phyloP scores from a whole-genome alignment of 2,797 vertebrate species.

The Morus bassanus region DNA sequence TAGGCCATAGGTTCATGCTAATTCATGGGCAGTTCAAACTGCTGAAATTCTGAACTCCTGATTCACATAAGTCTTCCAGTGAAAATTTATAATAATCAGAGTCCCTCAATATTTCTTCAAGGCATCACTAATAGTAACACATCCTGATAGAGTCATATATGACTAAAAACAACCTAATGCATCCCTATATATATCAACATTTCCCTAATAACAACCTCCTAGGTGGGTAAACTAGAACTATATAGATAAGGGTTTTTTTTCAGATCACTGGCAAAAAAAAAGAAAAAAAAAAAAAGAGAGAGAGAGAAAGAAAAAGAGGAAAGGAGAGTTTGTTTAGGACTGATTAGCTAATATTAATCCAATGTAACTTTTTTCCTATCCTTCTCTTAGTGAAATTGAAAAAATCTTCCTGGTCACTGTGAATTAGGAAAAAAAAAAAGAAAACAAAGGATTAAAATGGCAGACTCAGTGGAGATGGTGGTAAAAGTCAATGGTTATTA shows the following conservation, averaged over 20 bases:
- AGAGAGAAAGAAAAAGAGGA: accelerated
- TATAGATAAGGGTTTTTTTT: background rate
- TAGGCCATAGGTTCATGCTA: background rate
- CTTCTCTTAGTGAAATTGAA: background rate
- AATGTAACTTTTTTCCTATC: background rate
- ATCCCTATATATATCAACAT: too few species aligned
- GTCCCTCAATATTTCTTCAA: background rate
- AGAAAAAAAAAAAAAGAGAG: background rate
- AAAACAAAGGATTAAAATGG: background rate
- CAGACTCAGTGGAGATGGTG: background rate
- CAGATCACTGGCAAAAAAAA: background rate
- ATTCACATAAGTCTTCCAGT: background rate
- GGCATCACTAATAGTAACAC: background rate
- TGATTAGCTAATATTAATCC: background rate
- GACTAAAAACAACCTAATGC: background rate
- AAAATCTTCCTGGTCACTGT: background rate
- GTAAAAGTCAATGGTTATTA: background rate
- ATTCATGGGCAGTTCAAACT: background rate
- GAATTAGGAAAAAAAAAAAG: background rate
- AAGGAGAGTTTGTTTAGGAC: background rate
- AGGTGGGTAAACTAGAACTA: background rate
- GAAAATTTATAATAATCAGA: background rate
- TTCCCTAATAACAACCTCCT: background rate
- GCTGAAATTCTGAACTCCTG: background rate
- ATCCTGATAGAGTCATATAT: background rate